Evolutionary conservation across 2,888 invertebrate genomes (phyloP).

Genomic region (Pomacea canaliculata): DNA sequence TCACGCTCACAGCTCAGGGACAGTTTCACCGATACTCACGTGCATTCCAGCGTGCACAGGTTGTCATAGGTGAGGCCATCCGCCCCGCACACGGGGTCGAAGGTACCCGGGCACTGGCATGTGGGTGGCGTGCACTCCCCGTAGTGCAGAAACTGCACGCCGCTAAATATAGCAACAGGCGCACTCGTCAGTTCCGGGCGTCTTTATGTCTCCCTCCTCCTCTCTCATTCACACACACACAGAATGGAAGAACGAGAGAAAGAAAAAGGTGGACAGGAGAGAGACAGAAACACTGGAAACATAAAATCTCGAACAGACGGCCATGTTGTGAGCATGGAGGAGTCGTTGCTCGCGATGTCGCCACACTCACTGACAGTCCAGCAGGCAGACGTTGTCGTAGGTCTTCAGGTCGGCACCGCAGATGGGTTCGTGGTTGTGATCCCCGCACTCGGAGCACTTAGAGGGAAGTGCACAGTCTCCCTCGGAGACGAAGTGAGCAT

Average conservation of each 20-base stretch:
- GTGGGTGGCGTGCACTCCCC: neutral
- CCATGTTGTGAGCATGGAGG: too few relatives aligned
- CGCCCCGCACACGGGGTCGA: conserved; percentile 10
- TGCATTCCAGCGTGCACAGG: conserved; percentile 12
- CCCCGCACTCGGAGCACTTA: neutral
- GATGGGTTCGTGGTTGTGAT: conserved; percentile 9
- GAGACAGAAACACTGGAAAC: too few relatives aligned
- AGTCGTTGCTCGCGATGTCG: neutral
- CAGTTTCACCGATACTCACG: conserved; percentile 4
- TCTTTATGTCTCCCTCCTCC: too few relatives aligned
- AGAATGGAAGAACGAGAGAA: too few relatives aligned
- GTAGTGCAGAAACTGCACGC: conserved; percentile 2
- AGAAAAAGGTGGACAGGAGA: too few relatives aligned
- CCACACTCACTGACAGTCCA: conserved; percentile 18
- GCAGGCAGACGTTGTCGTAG: conserved; percentile 16
- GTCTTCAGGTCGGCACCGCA: conserved; percentile 23
- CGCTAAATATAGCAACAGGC: neutral
- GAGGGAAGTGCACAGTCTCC: neutral
- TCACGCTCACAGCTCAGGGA: too few relatives aligned
- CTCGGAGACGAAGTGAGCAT: neutral
- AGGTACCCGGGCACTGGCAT: conserved; percentile 7
- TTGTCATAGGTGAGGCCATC: conserved; percentile 22
- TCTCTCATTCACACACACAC: too few relatives aligned
- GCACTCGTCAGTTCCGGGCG: too few relatives aligned
- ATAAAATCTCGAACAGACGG: too few relatives aligned